Conservation (phyloP, 2,797 vertebrate genomes). For the Alca torda region DNA sequence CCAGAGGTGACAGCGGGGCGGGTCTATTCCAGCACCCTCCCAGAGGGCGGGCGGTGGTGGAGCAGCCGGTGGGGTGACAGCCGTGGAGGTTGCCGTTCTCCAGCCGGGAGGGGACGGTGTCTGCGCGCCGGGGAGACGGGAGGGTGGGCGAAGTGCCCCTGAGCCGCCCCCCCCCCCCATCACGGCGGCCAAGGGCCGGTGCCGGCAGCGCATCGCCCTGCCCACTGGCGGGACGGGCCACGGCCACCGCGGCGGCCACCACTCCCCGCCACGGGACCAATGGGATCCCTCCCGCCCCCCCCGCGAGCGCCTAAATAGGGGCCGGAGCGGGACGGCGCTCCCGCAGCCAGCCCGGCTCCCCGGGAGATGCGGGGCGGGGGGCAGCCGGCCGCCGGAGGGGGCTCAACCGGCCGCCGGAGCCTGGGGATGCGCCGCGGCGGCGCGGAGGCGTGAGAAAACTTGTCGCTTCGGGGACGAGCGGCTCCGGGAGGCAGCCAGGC, state of each 20-base stretch:
- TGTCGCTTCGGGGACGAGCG: background rate
- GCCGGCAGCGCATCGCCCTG: background rate
- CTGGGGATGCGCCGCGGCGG: background rate
- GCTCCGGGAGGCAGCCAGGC: background rate
- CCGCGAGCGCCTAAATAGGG: slow-evolving; percentile 56
- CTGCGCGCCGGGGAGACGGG: background rate
- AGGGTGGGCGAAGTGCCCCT: background rate
- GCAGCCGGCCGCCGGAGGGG: background rate
- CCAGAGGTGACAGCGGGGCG: background rate
- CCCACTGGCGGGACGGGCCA: background rate
- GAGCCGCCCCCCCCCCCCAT: background rate
- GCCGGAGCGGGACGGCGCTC: background rate
- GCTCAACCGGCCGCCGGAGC: background rate
- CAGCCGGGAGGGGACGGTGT: background rate
- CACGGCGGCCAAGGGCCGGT: background rate
- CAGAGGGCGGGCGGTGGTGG: background rate
- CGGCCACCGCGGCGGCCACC: slow-evolving; percentile 2
- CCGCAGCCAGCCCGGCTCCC: background rate
- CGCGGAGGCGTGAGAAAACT: background rate
- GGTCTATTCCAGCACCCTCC: background rate
- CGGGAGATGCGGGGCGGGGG: background rate
- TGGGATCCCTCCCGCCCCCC: slow-evolving; percentile 34
- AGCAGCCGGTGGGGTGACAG: background rate
- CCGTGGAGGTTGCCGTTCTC: background rate
- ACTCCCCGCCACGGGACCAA: slow-evolving; percentile 67